These are phyloP conservation scores for Xyrauchen texanus DNA, from an alignment of 2,113 vertebrate genomes.

Conservation along the genomic window DNA sequence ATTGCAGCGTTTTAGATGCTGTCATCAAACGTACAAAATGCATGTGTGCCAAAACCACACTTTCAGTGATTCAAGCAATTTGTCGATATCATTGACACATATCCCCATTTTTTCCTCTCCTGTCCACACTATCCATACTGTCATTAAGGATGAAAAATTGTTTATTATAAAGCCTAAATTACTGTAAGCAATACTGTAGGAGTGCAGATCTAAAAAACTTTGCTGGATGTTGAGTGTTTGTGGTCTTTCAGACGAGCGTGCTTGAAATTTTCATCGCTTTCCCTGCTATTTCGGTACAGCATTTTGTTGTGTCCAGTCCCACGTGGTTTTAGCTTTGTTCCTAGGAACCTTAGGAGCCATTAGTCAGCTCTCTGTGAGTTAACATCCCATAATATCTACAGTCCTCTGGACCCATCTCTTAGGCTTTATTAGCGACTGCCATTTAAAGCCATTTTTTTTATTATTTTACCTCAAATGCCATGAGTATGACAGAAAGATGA, in stretches of 20 bases:
- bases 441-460: conserved; percentile 50
- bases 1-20: too few species aligned
- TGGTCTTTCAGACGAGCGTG: conserved; percentile 22
- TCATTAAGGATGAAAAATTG: neutral
- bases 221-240: neutral
- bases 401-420: conserved; percentile 25
- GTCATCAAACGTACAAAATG: too few species aligned
- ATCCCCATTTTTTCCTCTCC: too few species aligned
- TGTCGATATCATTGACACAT: too few species aligned
- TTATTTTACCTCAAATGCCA: conserved; percentile 58
- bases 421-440: conserved; percentile 47
- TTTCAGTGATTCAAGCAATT: too few species aligned
- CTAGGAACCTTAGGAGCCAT: conserved; percentile 45
- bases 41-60: too few species aligned
- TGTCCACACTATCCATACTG: too few species aligned
- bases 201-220: conserved; percentile 19
- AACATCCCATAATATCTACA: conserved; percentile 52
- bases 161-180: neutral
- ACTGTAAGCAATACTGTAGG: neutral
- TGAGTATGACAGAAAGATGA: conserved; percentile 45
- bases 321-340: conserved; percentile 33
- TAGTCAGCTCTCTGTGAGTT: conserved; percentile 50
- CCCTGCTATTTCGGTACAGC: conserved; percentile 40
- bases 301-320: conserved; percentile 30
- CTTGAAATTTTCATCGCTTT: conserved; percentile 49